phyloP scores from a whole-genome alignment of 2,113 vertebrate species.

The Thomomys bottae region DNA sequence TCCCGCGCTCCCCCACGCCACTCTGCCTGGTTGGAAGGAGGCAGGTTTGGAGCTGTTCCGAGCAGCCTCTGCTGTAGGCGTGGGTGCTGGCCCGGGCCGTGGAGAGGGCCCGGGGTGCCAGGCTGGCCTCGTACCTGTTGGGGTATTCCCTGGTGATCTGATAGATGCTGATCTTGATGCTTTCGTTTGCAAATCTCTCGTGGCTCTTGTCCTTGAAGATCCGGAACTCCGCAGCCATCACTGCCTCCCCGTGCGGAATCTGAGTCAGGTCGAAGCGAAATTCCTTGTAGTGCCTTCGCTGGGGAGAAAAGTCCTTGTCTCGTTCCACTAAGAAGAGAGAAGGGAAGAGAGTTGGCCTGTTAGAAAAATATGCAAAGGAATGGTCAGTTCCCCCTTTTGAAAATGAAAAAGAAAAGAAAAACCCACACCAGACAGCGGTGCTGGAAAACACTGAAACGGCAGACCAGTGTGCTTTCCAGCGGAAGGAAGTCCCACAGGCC shows the following conservation, averaged over 20 bases:
- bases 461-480: slow-evolving; percentile 80
- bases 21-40: too few relatives aligned
- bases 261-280: slow-evolving; percentile 99
- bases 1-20: too few relatives aligned
- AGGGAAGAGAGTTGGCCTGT: slow-evolving; percentile 44
- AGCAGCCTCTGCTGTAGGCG: too few relatives aligned
- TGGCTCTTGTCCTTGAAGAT: slow-evolving; percentile 97
- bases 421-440: too few relatives aligned
- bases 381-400: too few relatives aligned
- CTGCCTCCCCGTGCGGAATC: slow-evolving; percentile 96
- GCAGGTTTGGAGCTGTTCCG: too few relatives aligned
- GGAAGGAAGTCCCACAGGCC: slow-evolving; percentile 84
- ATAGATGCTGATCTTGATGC: slow-evolving; percentile 95
- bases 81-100: too few relatives aligned
- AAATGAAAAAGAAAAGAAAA: too few relatives aligned
- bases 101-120: too few relatives aligned
- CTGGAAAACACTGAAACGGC: too few relatives aligned
- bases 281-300: slow-evolving; percentile 97
- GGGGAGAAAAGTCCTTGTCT: slow-evolving; percentile 99
- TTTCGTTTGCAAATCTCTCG: slow-evolving; percentile 94
- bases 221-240: slow-evolving; percentile 97
- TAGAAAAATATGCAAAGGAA: slow-evolving; percentile 73
- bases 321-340: slow-evolving; percentile 92
- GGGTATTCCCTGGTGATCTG: slow-evolving; percentile 97
- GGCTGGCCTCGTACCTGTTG: slow-evolving; percentile 93